Percentiles rank a stretch among this genome's conserved stretches.
phyloP scores from a whole-genome alignment of 2,113 vertebrate species.

The Aspidoscelis tigris region DNA sequence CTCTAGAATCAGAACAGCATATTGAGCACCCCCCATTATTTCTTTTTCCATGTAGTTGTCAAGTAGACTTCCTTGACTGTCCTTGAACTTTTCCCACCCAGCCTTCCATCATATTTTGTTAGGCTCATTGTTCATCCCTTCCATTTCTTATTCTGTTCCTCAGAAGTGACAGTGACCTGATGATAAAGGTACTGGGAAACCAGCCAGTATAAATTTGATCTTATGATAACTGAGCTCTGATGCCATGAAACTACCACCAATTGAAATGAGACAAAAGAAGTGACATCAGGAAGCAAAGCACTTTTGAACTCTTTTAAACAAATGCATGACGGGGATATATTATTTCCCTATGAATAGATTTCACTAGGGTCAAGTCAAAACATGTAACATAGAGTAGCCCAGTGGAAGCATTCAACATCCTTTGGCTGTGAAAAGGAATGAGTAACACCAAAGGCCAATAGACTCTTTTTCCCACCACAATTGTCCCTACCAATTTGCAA shows the following conservation, averaged over 20 bases:
- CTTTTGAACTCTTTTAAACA: conserved; percentile 68
- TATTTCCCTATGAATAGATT: background rate
- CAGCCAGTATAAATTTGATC: conserved; percentile 60
- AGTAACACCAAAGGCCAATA: conserved; percentile 1
- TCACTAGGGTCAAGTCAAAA: conserved; percentile 26
- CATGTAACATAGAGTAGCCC: background rate
- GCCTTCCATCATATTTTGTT: conserved; percentile 42
- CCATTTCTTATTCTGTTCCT: conserved; percentile 58
- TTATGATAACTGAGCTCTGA: conserved; percentile 42
- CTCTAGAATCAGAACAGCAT: no score
- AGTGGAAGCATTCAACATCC: background rate
- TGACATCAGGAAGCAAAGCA: conserved; percentile 57
- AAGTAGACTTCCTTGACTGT: background rate
- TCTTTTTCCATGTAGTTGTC: background rate
- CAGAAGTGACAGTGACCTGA: conserved; percentile 46
- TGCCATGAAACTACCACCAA: conserved; percentile 67
- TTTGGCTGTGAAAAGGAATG: background rate
- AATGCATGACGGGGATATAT: conserved; percentile 42
- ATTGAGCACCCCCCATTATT: no score
- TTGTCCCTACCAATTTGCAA: accelerated
- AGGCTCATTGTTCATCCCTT: conserved; percentile 39
- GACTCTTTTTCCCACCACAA: accelerated
- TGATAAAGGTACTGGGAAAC: conserved; percentile 51
- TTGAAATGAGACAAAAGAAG: conserved; percentile 59
- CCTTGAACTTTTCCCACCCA: conserved; percentile 41